Percentiles rank a stretch among this genome's conserved stretches.
Conservation (phyloP, 2,797 vertebrate species). For the Chiloscyllium punctatum region DNA sequence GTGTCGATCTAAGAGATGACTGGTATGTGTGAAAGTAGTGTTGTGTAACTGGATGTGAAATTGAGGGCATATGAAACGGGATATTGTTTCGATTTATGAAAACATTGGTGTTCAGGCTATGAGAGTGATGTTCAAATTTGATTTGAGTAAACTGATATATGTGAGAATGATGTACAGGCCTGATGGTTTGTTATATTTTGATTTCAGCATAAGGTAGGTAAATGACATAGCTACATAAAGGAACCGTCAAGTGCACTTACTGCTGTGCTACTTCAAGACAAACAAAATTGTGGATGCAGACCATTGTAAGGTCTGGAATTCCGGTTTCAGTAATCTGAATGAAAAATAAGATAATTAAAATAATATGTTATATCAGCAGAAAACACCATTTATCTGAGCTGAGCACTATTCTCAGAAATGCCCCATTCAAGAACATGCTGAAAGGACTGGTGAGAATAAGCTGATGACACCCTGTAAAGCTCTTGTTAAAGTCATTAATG, state of each 20-base stretch:
- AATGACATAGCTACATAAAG: constrained; percentile 49
- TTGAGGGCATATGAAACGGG: not conserved
- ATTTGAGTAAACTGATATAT: not conserved
- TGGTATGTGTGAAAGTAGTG: not conserved
- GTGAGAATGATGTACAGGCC: not conserved
- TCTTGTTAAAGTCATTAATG: not conserved
- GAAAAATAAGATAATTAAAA: not conserved
- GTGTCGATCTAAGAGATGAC: not conserved
- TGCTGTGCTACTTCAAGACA: not conserved
- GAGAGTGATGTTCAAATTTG: not conserved
- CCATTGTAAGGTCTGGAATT: not conserved
- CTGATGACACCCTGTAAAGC: not conserved
- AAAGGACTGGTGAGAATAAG: not conserved
- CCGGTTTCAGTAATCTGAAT: not conserved
- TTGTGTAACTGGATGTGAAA: constrained; percentile 31
- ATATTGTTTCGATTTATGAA: not conserved
- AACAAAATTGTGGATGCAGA: not conserved
- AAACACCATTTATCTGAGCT: not conserved
- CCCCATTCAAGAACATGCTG: not conserved
- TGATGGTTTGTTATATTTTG: not conserved
- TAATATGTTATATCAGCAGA: not conserved
- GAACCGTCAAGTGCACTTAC: not conserved
- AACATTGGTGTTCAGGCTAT: constrained; percentile 3
- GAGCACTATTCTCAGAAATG: not conserved
- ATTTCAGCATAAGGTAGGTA: constrained; percentile 50